phyloP scores from a whole-genome alignment of 1,140 invertebrate genomes.

The Formica exsecta region DNA sequence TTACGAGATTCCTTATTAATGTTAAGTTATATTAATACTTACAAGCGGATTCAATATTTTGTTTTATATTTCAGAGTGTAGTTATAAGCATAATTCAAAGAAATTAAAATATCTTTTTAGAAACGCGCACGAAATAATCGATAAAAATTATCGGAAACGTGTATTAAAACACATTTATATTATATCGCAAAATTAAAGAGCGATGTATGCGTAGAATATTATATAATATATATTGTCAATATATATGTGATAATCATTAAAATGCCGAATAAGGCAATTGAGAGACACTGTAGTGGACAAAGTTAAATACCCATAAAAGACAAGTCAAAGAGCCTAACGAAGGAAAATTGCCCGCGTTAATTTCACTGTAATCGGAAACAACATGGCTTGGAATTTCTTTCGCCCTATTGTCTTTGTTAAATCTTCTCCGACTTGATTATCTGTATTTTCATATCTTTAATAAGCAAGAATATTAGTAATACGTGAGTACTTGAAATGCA shows the following conservation, averaged over 20 bases:
- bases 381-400: not conserved
- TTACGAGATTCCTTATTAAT: not conserved
- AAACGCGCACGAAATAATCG: not conserved
- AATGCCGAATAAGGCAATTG: not conserved
- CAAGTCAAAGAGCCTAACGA: not conserved
- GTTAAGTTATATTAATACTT: not conserved
- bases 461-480: not conserved
- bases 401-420: not conserved
- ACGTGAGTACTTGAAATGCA: not conserved
- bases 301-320: slow-evolving; percentile 19
- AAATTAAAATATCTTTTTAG: not conserved
- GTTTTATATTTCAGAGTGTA: not conserved
- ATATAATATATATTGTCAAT: not conserved
- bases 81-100: not conserved
- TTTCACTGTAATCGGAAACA: slow-evolving; percentile 7
- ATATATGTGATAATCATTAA: not conserved
- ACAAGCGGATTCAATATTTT: not conserved
- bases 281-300: slow-evolving; percentile 1
- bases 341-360: slow-evolving; percentile 9
- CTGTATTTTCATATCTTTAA: not conserved
- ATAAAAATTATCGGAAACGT: not conserved
- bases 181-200: not conserved
- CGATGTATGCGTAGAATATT: not conserved
- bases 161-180: not conserved
- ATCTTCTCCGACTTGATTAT: not conserved